phyloP scores from a whole-genome alignment of 2,797 vertebrate genomes.

The Sebastes kiyomatsui region DNA sequence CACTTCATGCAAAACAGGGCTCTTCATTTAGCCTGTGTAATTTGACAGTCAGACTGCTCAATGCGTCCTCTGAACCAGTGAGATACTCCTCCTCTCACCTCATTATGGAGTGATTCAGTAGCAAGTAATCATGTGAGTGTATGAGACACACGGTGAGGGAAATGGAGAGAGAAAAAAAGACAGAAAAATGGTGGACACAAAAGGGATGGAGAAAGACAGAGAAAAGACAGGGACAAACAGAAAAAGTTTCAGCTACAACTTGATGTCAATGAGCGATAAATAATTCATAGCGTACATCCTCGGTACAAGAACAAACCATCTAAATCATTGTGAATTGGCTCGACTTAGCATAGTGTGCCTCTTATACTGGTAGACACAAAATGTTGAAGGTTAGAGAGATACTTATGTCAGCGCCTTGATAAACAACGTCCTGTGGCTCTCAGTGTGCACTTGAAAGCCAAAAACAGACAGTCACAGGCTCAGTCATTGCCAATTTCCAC shows the following conservation, averaged over 20 bases:
- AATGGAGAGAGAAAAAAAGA: neutral
- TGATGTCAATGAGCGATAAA: neutral
- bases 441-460: neutral
- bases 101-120: conserved; percentile 38
- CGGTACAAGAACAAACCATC: neutral
- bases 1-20: neutral
- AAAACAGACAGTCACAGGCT: neutral
- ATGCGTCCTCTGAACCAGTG: neutral
- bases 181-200: neutral
- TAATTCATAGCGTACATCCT: neutral
- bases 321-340: neutral
- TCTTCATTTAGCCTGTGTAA: neutral
- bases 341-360: neutral
- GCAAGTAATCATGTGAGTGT: conserved; percentile 24
- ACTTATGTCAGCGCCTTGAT: neutral
- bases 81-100: conserved; percentile 21
- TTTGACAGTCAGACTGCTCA: neutral
- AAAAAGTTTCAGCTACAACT: neutral
- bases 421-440: neutral
- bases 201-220: neutral
- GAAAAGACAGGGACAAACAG: neutral
- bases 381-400: neutral
- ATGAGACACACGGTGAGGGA: neutral
- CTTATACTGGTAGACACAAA: neutral
- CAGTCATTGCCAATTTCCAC: neutral